Conservation (phyloP, 2,888 invertebrate species). For the Trisateles emortualis region DNA sequence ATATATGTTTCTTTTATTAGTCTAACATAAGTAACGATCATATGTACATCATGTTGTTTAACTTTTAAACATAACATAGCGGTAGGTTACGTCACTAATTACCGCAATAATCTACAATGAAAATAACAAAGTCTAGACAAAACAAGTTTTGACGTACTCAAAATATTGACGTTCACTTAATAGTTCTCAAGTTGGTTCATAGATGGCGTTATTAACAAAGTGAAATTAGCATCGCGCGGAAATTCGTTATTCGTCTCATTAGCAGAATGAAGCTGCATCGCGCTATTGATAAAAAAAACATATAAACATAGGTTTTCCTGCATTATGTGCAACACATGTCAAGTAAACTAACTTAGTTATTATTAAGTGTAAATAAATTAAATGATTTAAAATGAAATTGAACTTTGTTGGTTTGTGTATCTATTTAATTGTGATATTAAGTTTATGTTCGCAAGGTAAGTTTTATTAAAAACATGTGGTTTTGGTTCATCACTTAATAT, state of each 20-base stretch:
- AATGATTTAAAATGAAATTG: slow-evolving; percentile 37
- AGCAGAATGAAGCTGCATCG: slow-evolving; percentile 21
- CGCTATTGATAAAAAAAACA: slow-evolving; percentile 22
- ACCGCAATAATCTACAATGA: too few relatives aligned
- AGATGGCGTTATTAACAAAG: slow-evolving; percentile 28
- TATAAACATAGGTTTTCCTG: slow-evolving; percentile 18
- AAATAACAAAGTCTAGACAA: slow-evolving; percentile 1
- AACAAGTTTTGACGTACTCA: slow-evolving; percentile 22
- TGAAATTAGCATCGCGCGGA: slow-evolving; percentile 29
- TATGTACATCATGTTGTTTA: too few relatives aligned
- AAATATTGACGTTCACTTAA: slow-evolving; percentile 4
- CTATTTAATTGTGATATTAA: slow-evolving; percentile 33
- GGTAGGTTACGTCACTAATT: too few relatives aligned
- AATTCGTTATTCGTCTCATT: slow-evolving; percentile 27
- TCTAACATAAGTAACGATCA: too few relatives aligned
- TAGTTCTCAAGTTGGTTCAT: slow-evolving; percentile 19
- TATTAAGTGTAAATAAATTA: slow-evolving; percentile 1
- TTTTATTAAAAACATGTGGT: slow-evolving; percentile 17
- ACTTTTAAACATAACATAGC: too few relatives aligned
- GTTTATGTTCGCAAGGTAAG: slow-evolving; percentile 44
- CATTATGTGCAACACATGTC: slow-evolving; percentile 24
- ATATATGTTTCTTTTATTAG: too few relatives aligned
- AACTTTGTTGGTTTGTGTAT: slow-evolving; percentile 27
- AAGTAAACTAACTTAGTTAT: slow-evolving; percentile 8
- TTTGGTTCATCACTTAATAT: too few relatives aligned